These are phyloP conservation scores for Lysandra bellargus DNA, from an alignment of 2,888 invertebrate genomes.

Conservation along the genomic window DNA sequence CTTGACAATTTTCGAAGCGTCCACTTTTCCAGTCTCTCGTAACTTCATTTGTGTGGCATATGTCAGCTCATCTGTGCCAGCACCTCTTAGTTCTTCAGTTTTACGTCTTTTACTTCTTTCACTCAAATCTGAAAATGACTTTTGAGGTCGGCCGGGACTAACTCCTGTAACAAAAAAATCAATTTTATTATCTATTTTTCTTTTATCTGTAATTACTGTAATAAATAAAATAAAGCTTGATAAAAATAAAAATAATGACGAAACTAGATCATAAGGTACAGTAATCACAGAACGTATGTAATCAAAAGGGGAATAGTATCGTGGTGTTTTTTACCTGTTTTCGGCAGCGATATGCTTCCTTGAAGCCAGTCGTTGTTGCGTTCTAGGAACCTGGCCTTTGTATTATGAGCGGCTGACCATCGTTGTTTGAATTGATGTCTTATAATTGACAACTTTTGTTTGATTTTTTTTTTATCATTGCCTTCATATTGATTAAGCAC, in stretches of 20 bases:
- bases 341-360: not conserved
- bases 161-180: too few relatives aligned
- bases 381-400: not conserved
- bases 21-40: slow-evolving; percentile 36
- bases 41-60: slow-evolving; percentile 40
- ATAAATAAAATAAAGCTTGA: slow-evolving; percentile 18
- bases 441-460: slow-evolving; percentile 2
- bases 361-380: not conserved
- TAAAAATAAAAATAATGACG: not conserved
- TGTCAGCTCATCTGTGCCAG: slow-evolving; percentile 33
- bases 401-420: not conserved
- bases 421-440: not conserved
- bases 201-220: not conserved
- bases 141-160: too few relatives aligned
- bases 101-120: too few relatives aligned
- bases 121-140: too few relatives aligned
- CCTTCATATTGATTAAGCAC: too few relatives aligned
- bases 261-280: not conserved
- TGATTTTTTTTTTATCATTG: not conserved
- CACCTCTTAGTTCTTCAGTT: slow-evolving; percentile 3
- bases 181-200: too few relatives aligned
- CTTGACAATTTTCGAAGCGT: slow-evolving; percentile 40
- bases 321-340: not conserved
- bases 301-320: slow-evolving; percentile 1
- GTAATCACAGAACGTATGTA: slow-evolving; percentile 1